Evolutionary conservation across 2,113 vertebrate species (phyloP).

Genomic region (Muntiacus muntjak): DNA sequence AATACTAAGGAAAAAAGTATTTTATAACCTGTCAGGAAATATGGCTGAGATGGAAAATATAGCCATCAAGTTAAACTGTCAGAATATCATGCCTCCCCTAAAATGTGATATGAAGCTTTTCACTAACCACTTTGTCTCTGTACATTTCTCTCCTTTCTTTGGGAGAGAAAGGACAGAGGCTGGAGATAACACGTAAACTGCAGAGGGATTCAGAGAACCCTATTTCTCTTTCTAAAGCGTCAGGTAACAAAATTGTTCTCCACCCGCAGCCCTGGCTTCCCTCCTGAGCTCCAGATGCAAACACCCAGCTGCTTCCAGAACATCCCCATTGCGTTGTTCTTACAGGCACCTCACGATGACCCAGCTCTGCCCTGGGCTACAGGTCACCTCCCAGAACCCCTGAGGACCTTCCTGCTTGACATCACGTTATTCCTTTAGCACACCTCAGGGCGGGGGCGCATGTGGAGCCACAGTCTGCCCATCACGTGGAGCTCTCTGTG

Average conservation of each 20-base stretch:
- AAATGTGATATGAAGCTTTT: rapidly evolving
- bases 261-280: background rate
- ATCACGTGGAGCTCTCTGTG: background rate
- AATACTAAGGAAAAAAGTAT: background rate
- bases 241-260: background rate
- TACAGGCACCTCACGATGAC: background rate
- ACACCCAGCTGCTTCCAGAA: background rate
- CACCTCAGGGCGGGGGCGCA: rapidly evolving
- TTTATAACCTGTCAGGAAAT: background rate
- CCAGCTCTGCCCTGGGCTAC: background rate
- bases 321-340: background rate
- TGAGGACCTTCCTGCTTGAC: background rate
- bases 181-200: background rate
- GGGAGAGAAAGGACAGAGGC: background rate
- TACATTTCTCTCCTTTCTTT: background rate
- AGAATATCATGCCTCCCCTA: background rate
- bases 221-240: background rate
- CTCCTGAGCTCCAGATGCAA: background rate
- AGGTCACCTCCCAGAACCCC: no score
- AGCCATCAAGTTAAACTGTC: background rate
- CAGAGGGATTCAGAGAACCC: background rate
- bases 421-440: background rate
- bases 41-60: background rate
- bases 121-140: background rate
- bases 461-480: background rate